phyloP scores from a whole-genome alignment of 2,888 invertebrate genomes.

The Parnassius orleans region DNA sequence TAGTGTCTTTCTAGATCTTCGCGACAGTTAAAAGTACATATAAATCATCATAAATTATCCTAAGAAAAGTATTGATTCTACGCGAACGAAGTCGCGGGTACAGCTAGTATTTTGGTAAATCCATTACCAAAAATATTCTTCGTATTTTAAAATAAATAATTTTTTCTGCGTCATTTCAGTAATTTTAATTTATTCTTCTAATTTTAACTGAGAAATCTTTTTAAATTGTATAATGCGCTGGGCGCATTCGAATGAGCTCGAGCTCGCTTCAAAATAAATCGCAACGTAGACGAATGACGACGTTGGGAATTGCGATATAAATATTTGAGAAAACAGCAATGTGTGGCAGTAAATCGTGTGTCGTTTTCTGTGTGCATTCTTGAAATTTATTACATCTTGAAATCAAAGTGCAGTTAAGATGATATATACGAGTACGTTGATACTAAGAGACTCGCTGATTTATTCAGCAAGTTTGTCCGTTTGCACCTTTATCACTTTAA shows the following conservation, averaged over 20 bases:
- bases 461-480: no score
- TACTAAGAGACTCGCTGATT: no score
- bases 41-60: no score
- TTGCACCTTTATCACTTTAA: no score
- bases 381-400: conserved; percentile 18
- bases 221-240: conserved; percentile 12
- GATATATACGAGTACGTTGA: not conserved
- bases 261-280: conserved; percentile 53
- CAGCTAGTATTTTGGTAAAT: no score
- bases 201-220: not conserved
- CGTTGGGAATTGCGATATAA: conserved; percentile 55
- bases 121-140: no score
- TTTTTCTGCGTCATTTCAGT: not conserved
- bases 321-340: conserved; percentile 52
- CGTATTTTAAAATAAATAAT: no score
- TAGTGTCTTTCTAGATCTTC: no score
- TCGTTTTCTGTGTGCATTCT: conserved; percentile 22
- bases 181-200: not conserved
- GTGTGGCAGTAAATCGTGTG: conserved; percentile 31
- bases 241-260: conserved; percentile 11
- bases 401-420: conserved; percentile 13
- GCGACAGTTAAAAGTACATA: no score
- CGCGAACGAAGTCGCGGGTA: no score
- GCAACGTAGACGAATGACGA: conserved; percentile 57
- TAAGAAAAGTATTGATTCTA: no score